Percentiles rank a stretch among this genome's conserved stretches.
phyloP scores from a whole-genome alignment of 2,113 vertebrate genomes.

The Neopipo cinnamomea region DNA sequence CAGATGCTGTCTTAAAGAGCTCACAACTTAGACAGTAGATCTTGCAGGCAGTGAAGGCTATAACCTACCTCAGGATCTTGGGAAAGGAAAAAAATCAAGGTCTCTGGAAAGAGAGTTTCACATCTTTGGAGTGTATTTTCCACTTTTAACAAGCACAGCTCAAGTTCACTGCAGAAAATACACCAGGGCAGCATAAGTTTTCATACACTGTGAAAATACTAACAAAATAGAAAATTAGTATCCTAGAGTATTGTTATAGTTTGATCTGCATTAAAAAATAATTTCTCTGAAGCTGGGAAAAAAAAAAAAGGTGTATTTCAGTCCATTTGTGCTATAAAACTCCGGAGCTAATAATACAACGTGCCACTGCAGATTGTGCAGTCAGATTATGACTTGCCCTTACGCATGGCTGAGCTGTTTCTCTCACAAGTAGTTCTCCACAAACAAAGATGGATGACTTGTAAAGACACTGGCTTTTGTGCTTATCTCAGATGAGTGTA shows the following conservation, averaged over 20 bases:
- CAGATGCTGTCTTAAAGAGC: background rate
- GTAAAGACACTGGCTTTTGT: slow-evolving; percentile 12
- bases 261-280: background rate
- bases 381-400: background rate
- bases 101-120: background rate
- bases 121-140: background rate
- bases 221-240: background rate
- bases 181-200: background rate
- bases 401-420: background rate
- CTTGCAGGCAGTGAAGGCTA: background rate
- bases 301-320: background rate
- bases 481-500: background rate
- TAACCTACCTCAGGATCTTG: background rate
- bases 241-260: background rate
- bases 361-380: background rate
- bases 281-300: background rate
- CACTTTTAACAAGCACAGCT: background rate
- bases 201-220: background rate
- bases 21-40: background rate
- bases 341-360: background rate
- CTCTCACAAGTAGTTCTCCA: background rate
- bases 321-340: background rate
- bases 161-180: background rate
- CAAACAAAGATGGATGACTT: slow-evolving; percentile 42
- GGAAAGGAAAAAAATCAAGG: background rate